Evolutionary conservation across 1,140 invertebrate genomes (phyloP), one percentile per base, ranked within the genome.

Genomic region (Elysia chlorotica): DNA sequence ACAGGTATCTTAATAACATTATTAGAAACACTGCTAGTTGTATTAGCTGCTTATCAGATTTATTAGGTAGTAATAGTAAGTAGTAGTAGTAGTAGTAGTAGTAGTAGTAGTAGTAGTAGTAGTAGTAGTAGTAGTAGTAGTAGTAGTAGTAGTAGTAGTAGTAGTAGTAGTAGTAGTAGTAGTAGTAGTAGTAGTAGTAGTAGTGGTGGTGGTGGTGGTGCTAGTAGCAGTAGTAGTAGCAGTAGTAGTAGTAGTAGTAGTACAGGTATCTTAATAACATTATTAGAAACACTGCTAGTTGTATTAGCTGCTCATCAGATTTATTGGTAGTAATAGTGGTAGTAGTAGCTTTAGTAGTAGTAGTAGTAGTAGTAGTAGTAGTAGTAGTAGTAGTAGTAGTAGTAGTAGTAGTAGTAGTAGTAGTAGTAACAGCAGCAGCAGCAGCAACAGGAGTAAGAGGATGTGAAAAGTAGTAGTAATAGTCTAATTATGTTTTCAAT

Each of bases 1-100:
- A n/a, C n/a, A n/a, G n/a, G n/a, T n/a, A n/a, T n/a, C n/a, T n/a
- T n/a, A n/a, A n/a, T n/a, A n/a, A n/a, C n/a, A n/a, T n/a, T n/a
- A n/a, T n/a, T n/a, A n/a, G n/a, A n/a, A n/a, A n/a, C n/a, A n/a
- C n/a, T n/a, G n/a, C n/a, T n/a, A n/a, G n/a, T n/a, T n/a, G n/a
- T n/a, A n/a, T n/a, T n/a, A n/a, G n/a, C n/a, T n/a, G n/a, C n/a
- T n/a, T n/a, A n/a, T n/a, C n/a, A n/a, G n/a, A n/a, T n/a, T n/a
- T 67, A 67, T 19, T 67, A n/a, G 48, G 19, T 67, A 48, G 41
- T 56, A n/a, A 21, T 31, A n/a, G n/a, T n/a, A n/a, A 30, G 61
- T 73, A 21, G 48, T 70, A 65, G 59, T 72, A 65, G 31, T 65
- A 65, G 5, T 67, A 72, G 36, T 72, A 72, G 59, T 63, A 48